phyloP scores from a whole-genome alignment of 1,140 invertebrate species.

The Mizuhopecten yessoensis region DNA sequence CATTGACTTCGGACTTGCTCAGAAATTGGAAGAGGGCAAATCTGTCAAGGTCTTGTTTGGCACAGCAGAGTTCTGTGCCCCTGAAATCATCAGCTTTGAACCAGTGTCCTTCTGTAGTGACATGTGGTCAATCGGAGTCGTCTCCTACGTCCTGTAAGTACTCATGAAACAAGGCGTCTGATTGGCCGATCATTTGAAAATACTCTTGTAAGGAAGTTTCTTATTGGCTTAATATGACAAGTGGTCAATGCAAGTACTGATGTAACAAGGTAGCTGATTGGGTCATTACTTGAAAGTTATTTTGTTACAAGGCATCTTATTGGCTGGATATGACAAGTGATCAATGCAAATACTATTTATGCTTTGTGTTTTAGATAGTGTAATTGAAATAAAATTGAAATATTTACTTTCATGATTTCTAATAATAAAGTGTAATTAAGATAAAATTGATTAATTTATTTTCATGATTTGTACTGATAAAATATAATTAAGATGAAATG shows the following conservation, averaged over 20 bases:
- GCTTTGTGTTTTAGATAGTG: too few relatives aligned
- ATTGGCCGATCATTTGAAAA: background rate
- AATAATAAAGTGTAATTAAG: too few relatives aligned
- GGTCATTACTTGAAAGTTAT: too few relatives aligned
- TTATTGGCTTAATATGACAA: background rate
- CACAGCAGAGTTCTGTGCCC: conserved; percentile 99
- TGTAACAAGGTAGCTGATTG: background rate
- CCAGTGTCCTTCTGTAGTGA: conserved; percentile 99
- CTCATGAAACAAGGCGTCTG: background rate
- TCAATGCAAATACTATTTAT: too few relatives aligned
- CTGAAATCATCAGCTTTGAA: conserved; percentile 98
- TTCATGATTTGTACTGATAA: too few relatives aligned
- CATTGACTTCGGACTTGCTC: conserved; percentile 99
- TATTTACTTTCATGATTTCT: too few relatives aligned
- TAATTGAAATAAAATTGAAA: too few relatives aligned
- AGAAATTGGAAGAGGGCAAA: conserved; percentile 98
- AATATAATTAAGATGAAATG: too few relatives aligned
- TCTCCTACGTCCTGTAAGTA: conserved; percentile 97
- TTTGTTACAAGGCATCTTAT: too few relatives aligned
- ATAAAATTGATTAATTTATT: too few relatives aligned
- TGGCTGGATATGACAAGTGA: too few relatives aligned
- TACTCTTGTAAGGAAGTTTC: background rate
- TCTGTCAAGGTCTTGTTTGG: conserved; percentile 98
- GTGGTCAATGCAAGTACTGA: background rate
- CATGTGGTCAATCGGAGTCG: conserved; percentile 99